Base-by-base conservation (phyloP, 2,888 invertebrate species). In the Julus scanicus region DNA sequence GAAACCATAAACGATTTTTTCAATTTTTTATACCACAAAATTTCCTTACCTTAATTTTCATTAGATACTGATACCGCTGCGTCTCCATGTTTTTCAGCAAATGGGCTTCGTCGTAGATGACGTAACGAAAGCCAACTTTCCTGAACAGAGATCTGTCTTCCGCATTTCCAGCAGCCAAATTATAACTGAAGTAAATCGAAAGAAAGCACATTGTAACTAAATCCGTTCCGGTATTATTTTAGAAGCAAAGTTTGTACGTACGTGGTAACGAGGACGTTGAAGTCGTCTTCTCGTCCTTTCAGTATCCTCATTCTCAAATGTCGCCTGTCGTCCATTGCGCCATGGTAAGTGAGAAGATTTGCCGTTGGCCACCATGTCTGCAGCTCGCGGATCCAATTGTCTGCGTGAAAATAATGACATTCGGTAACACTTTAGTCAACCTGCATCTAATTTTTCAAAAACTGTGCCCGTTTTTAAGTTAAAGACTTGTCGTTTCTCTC, bases 61-160 rank as follows among this genome's bases (percentile, higher is more conserved):
- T 95, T 88, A 99, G 93, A 92, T 97, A 96, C 91, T 97, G 95
- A 91, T 97, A 99, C 90, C 99, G 94, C 91, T 96, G 95, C 0
- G 98, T 97, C 88, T 96, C 95, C 98, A 99, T 99, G 92, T 99
- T 99, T 92, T 99, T 99, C 57, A 99, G 93, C 98, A 99, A 98
- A 92, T 99, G 99, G 0, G 98, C 98, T 92, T 99, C 99, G 92
- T 99, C 99, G 92, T 98, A 98, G 39, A 99, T 94, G 0, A 98
- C 97, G 92, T 98, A 99, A 92, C 98, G 96, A 92, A 98, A 95
- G 85, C 95, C 94, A 88, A 93, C 90, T 89, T 96, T 96, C 63
- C 98, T 96, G 89, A 98, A 95, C 92, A 99, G 97, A 94, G 97
- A 95, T 92, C 97, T 96, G 89, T 97, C 95, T 91, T 98, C 98